A percentile compares a stretch with the other conserved stretches of the same genome.
phyloP scores from a whole-genome alignment of 2,797 vertebrate species.

The Eutrigla gurnardus region DNA sequence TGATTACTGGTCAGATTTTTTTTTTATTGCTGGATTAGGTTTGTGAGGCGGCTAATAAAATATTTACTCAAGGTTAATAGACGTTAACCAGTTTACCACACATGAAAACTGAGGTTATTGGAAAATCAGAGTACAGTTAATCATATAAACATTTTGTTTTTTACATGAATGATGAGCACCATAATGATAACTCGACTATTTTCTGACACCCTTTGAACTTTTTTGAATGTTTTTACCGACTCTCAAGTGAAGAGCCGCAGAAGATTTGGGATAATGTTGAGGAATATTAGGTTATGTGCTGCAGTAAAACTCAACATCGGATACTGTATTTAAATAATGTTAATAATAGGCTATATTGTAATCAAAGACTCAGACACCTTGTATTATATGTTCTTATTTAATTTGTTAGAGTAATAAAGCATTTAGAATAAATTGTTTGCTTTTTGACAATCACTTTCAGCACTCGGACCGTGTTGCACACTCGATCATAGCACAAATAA shows the following conservation, averaged over 20 bases:
- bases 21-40: background rate
- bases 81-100: constrained; percentile 1
- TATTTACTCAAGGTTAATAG: background rate
- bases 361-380: constrained; percentile 80
- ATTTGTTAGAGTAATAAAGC: constrained; percentile 88
- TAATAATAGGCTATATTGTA: constrained; percentile 87
- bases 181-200: constrained; percentile 14
- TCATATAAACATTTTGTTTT: constrained; percentile 27
- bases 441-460: background rate
- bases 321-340: constrained; percentile 89
- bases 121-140: constrained; percentile 3
- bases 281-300: constrained; percentile 68
- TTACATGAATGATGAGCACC: constrained; percentile 12
- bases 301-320: constrained; percentile 68
- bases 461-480: background rate
- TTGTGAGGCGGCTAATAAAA: background rate
- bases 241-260: constrained; percentile 29
- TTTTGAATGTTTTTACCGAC: constrained; percentile 16
- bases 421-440: constrained; percentile 76
- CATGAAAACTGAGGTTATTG: background rate
- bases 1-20: background rate
- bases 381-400: constrained; percentile 88
- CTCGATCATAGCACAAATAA: background rate
- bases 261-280: constrained; percentile 51
- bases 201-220: constrained; percentile 35